Evolutionary conservation across 2,113 vertebrate genomes (phyloP).

Genomic region (Danionella cerebrum): DNA sequence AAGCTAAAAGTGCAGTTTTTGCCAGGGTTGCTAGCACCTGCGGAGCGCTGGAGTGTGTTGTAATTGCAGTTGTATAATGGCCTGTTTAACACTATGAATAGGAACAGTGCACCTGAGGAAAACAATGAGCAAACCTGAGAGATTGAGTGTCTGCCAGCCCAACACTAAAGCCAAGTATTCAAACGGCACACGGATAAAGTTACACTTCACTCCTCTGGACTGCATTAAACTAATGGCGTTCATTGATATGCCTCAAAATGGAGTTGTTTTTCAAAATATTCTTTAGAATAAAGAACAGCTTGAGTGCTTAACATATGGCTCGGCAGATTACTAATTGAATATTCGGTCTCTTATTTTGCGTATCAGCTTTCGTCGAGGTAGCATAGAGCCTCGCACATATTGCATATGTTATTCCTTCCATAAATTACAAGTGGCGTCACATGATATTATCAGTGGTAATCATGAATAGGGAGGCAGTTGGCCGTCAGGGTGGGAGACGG

Average conservation of each 20-base stretch:
- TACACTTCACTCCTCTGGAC: constrained; percentile 10
- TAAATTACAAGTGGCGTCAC: constrained; percentile 29
- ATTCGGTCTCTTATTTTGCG: constrained; percentile 38
- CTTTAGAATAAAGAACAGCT: constrained; percentile 31
- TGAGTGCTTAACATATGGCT: constrained; percentile 36
- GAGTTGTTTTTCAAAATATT: constrained; percentile 18
- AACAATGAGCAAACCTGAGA: constrained; percentile 34
- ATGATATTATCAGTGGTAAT: constrained; percentile 34
- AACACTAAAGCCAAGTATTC: constrained; percentile 44
- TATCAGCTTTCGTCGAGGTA: constrained; percentile 31
- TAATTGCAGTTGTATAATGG: constrained; percentile 42
- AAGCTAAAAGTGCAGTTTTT: constrained; percentile 3
- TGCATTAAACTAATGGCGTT: constrained; percentile 31
- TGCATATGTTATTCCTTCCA: constrained; percentile 25
- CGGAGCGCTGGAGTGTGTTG: constrained; percentile 35
- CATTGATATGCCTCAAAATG: constrained; percentile 27
- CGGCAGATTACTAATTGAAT: constrained; percentile 42
- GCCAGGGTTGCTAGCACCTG: constrained; percentile 49
- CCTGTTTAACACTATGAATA: constrained; percentile 48
- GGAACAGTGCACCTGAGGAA: constrained; percentile 50
- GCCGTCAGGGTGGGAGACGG: constrained; percentile 11
- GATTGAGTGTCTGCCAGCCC: constrained; percentile 48
- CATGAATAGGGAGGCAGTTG: constrained; percentile 29
- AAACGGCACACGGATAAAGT: constrained; percentile 18
- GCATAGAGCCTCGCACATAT: constrained; percentile 7